These are phyloP conservation scores for Crypturellus undulatus DNA, from an alignment of 2,113 vertebrate species.

Conservation along the genomic window DNA sequence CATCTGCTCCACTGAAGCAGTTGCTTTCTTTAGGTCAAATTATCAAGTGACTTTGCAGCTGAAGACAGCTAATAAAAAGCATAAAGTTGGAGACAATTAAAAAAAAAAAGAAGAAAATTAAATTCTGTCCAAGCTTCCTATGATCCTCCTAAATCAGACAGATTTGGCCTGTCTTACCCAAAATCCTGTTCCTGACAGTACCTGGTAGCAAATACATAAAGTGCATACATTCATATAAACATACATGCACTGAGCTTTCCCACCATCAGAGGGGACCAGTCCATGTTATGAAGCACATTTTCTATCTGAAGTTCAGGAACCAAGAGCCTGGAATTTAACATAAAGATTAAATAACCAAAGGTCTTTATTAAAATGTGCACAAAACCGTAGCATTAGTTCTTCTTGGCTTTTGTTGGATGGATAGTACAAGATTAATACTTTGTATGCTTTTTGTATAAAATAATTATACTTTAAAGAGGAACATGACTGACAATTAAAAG, in stretches of 20 bases:
- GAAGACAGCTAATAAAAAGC: neutral
- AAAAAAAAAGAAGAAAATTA: neutral
- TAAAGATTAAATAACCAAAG: neutral
- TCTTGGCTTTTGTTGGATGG: neutral
- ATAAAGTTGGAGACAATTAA: neutral
- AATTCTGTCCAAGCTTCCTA: neutral
- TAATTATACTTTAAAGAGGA: neutral
- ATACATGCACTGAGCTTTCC: neutral
- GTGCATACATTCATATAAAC: no score
- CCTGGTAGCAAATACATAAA: neutral
- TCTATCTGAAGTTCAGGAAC: neutral
- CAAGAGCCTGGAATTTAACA: neutral
- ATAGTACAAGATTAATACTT: neutral
- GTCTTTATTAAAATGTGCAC: neutral
- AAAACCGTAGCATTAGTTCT: neutral
- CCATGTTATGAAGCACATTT: neutral
- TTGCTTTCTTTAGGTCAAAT: neutral
- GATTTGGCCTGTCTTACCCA: neutral
- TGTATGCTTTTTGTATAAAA: neutral
- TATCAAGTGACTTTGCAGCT: neutral
- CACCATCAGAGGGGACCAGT: neutral
- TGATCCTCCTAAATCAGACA: neutral
- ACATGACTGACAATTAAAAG: neutral
- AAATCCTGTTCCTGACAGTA: neutral
- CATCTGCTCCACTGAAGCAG: neutral